phyloP scores from a whole-genome alignment of 23 tunicate species.

The Styela clava region DNA sequence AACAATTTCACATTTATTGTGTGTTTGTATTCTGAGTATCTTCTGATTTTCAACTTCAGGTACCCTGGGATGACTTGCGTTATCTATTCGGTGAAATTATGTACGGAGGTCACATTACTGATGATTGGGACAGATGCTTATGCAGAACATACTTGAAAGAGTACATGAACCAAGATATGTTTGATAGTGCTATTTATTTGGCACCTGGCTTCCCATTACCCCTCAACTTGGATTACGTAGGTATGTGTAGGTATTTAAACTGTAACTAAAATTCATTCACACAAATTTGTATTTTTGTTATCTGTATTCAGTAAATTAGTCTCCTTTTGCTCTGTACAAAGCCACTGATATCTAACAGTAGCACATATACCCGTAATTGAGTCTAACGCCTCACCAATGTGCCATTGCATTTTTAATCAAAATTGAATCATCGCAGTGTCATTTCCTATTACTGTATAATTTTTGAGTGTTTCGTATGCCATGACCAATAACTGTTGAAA shows the following conservation, averaged over 20 bases:
- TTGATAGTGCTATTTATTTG: conserved; percentile 75
- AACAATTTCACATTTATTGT: no score
- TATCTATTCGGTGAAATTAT: conserved; percentile 97
- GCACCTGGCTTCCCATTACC: conserved; percentile 97
- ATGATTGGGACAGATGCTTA: conserved; percentile 95
- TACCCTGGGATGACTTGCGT: conserved; percentile 97
- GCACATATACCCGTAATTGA: no score
- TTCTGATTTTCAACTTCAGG: conserved; percentile 43
- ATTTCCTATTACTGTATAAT: no score
- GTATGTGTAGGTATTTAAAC: conserved; percentile 16
- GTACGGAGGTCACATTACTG: conserved; percentile 99
- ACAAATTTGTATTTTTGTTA: background rate
- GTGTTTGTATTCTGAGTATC: no score
- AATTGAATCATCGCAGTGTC: no score
- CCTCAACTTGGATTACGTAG: conserved; percentile 78
- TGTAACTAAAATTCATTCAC: background rate
- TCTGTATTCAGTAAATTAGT: no score
- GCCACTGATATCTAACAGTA: no score
- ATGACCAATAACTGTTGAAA: no score
- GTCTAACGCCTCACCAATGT: no score
- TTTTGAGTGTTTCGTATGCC: no score
- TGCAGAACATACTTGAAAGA: conserved; percentile 93
- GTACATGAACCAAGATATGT: conserved; percentile 94
- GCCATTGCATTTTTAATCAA: no score
- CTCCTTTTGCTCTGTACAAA: no score